These are phyloP conservation scores for Sinonovacula constricta DNA, from an alignment of 1,140 invertebrate genomes.

Conservation along the genomic window DNA sequence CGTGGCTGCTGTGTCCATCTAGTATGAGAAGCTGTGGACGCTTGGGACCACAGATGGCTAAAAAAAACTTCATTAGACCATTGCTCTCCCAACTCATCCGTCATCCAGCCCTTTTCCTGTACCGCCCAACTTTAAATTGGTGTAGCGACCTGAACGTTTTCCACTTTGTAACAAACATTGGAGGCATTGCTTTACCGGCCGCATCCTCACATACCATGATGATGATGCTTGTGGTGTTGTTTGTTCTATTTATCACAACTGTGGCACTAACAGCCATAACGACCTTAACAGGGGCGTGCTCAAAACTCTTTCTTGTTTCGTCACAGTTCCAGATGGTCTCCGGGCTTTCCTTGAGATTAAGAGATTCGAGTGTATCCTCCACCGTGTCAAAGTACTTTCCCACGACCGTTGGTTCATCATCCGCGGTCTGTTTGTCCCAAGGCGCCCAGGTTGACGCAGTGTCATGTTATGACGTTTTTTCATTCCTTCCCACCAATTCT, in stretches of 20 bases:
- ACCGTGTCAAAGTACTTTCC: conserved; percentile 36
- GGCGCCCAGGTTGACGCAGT: background rate
- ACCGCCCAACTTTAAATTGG: background rate
- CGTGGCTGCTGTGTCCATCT: conserved; percentile 56
- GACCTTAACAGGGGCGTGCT: conserved; percentile 19
- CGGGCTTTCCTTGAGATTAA: conserved; percentile 26
- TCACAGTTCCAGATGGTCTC: conserved; percentile 47
- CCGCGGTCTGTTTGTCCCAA: background rate
- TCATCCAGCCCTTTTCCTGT: conserved; percentile 39
- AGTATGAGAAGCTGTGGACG: conserved; percentile 58
- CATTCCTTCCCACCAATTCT: background rate
- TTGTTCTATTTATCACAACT: conserved; percentile 2
- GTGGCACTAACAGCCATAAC: conserved; percentile 11
- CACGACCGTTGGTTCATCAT: conserved; percentile 43
- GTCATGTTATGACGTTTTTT: background rate
- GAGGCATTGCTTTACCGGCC: conserved; percentile 17
- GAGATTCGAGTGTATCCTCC: background rate
- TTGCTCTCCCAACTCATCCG: conserved; percentile 22
- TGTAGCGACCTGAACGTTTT: conserved; percentile 26
- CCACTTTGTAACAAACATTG: conserved; percentile 41
- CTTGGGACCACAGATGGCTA: conserved; percentile 48
- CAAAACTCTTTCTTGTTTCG: conserved; percentile 20
- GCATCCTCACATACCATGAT: conserved; percentile 38
- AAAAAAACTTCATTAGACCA: conserved; percentile 60
- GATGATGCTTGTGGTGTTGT: conserved; percentile 18